phyloP scores from a whole-genome alignment of 2,888 invertebrate species.

The Siphlonurus alternatus region DNA sequence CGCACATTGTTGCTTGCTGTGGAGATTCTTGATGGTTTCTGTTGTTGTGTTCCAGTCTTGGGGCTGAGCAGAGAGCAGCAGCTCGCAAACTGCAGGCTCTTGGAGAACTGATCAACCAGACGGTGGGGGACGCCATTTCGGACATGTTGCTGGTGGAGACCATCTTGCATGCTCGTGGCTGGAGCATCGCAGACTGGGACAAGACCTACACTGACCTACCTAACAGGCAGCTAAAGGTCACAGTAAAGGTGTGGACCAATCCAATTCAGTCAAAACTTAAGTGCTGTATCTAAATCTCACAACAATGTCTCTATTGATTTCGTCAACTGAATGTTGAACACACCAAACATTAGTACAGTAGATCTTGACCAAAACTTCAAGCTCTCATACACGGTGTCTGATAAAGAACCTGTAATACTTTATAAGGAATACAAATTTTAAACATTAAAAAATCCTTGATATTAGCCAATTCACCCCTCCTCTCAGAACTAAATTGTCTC shows the following conservation, averaged over 20 bases:
- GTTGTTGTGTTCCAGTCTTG: slow-evolving; percentile 13
- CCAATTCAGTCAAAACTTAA: neutral
- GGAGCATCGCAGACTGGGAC: slow-evolving; percentile 67
- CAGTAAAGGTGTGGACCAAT: slow-evolving; percentile 58
- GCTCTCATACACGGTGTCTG: too few species aligned
- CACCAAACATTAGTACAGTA: too few species aligned
- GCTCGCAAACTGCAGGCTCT: slow-evolving; percentile 46
- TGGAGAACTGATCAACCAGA: slow-evolving; percentile 80
- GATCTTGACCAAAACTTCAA: too few species aligned
- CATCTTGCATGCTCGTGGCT: slow-evolving; percentile 65
- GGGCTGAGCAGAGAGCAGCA: slow-evolving; percentile 28
- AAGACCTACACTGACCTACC: slow-evolving; percentile 70
- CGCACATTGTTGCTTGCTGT: too few species aligned
- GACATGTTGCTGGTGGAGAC: slow-evolving; percentile 90
- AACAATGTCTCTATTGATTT: neutral
- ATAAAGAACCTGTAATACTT: too few species aligned
- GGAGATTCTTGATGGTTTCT: too few species aligned
- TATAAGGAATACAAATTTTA: too few species aligned
- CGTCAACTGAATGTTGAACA: too few species aligned
- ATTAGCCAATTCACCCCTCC: too few species aligned
- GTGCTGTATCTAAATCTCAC: neutral
- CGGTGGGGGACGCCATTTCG: slow-evolving; percentile 93
- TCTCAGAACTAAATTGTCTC: too few species aligned
- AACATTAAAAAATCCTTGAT: too few species aligned
- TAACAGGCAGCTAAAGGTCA: slow-evolving; percentile 73